A percentile compares a stretch with the other conserved stretches of the same genome.
Evolutionary conservation across 2,888 invertebrate species (phyloP).

Genomic region (Drosophila stalkeri): DNA sequence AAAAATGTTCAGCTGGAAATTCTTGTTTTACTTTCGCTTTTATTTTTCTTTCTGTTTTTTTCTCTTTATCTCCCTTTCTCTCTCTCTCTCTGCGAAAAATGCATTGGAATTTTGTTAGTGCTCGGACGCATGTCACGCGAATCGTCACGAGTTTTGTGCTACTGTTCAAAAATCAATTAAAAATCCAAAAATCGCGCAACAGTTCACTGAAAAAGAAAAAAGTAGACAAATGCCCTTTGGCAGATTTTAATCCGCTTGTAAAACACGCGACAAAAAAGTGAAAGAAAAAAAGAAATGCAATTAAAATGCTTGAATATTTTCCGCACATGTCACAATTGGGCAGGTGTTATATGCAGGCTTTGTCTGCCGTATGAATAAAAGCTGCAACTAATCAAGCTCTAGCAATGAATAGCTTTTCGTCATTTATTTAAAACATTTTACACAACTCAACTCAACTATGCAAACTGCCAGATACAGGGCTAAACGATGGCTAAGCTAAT

Average conservation of each 20-base stretch:
- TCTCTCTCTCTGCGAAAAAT: constrained; percentile 21
- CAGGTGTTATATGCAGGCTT: background rate
- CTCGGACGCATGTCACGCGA: constrained; percentile 22
- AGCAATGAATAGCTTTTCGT: background rate
- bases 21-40: constrained; percentile 29
- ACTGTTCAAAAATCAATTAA: constrained; percentile 64
- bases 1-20: constrained; percentile 45
- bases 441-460: constrained; percentile 30
- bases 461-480: constrained; percentile 37
- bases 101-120: constrained; percentile 13
- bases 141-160: constrained; percentile 14
- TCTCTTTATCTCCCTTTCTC: constrained; percentile 11
- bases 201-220: constrained; percentile 13
- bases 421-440: background rate
- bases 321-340: constrained; percentile 1
- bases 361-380: background rate
- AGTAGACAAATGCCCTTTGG: constrained; percentile 16
- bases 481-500: constrained; percentile 66
- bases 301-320: constrained; percentile 17
- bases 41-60: constrained; percentile 4
- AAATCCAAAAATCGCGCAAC: constrained; percentile 35
- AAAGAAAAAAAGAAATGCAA: constrained; percentile 18
- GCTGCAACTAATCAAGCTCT: background rate
- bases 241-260: constrained; percentile 50
- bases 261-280: constrained; percentile 2